A percentile compares a stretch with the other conserved stretches of the same genome.
phyloP scores from a whole-genome alignment of 2,888 invertebrate species.

The Lasioglossum lativentre region DNA sequence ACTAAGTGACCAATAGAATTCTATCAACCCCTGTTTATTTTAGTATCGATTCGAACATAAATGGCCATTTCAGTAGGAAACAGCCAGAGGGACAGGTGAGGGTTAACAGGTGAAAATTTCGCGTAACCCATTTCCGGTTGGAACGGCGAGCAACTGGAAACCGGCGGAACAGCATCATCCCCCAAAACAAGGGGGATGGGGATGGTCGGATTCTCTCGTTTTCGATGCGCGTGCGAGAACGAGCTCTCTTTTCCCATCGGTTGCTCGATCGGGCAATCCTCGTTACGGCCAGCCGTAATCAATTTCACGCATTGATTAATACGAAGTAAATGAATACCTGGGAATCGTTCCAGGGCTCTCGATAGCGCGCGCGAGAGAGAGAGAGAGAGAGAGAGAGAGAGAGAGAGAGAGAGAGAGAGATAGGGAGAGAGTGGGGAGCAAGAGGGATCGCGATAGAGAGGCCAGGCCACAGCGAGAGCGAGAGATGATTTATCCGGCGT shows the following conservation, averaged over 20 bases:
- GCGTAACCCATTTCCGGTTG: slow-evolving; percentile 1
- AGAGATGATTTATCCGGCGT: slow-evolving; percentile 82
- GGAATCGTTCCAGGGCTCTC: slow-evolving; percentile 75
- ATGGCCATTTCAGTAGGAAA: background rate
- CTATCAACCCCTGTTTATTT: background rate
- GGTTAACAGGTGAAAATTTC: background rate
- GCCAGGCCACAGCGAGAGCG: slow-evolving; percentile 30
- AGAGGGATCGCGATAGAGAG: background rate
- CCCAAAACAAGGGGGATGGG: background rate
- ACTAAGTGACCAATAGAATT: background rate
- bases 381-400: background rate
- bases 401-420: background rate
- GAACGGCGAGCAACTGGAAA: background rate
- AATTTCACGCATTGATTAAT: slow-evolving; percentile 83
- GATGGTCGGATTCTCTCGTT: slow-evolving; percentile 1
- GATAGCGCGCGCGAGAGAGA: slow-evolving; percentile 54
- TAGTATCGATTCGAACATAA: no score
- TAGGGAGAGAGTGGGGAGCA: background rate
- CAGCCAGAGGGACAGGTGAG: background rate
- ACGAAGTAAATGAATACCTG: slow-evolving; percentile 82
- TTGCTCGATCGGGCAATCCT: slow-evolving; percentile 57
- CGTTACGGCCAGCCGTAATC: slow-evolving; percentile 77
- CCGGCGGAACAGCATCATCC: background rate
- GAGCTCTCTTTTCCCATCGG: slow-evolving; percentile 40
- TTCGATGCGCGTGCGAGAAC: slow-evolving; percentile 5